These are phyloP conservation scores for Kryptolebias marmoratus DNA, from an alignment of 2,113 vertebrate species.

Conservation along the genomic window DNA sequence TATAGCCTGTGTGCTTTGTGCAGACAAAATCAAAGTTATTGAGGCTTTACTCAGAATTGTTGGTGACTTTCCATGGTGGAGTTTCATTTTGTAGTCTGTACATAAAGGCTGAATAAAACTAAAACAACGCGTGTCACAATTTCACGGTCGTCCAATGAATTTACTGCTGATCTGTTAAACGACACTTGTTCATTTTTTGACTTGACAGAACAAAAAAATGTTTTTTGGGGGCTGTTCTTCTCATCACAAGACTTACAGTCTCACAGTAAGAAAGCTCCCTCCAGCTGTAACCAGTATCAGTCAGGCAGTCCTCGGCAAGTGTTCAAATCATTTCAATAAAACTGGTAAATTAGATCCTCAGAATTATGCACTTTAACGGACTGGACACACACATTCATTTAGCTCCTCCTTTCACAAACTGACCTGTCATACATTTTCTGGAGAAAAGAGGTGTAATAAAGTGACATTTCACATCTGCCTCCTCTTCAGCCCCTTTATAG, in stretches of 20 bases:
- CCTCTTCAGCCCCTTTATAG: constrained; percentile 49
- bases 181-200: constrained; percentile 42
- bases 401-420: constrained; percentile 35
- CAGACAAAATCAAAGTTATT: too few species aligned
- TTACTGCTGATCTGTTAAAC: constrained; percentile 65
- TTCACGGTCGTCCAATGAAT: constrained; percentile 59
- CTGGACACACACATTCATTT: constrained; percentile 42
- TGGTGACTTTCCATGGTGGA: too few species aligned
- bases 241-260: constrained; percentile 74
- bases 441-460: constrained; percentile 19
- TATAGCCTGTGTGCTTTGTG: too few species aligned
- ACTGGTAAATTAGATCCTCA: constrained; percentile 32
- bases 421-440: constrained; percentile 30
- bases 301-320: constrained; percentile 48
- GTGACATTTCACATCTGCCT: constrained; percentile 2
- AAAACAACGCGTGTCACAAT: constrained; percentile 28
- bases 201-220: constrained; percentile 50
- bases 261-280: constrained; percentile 47
- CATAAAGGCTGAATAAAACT: background rate
- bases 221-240: constrained; percentile 50
- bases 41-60: too few species aligned
- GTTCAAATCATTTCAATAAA: constrained; percentile 40
- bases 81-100: too few species aligned
- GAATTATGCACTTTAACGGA: constrained; percentile 29
- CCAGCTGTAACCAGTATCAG: constrained; percentile 31